Evolutionary conservation across 2,888 invertebrate species (phyloP), one percentile per base, ranked within the genome.

Genomic region (Drosophila yooni): DNA sequence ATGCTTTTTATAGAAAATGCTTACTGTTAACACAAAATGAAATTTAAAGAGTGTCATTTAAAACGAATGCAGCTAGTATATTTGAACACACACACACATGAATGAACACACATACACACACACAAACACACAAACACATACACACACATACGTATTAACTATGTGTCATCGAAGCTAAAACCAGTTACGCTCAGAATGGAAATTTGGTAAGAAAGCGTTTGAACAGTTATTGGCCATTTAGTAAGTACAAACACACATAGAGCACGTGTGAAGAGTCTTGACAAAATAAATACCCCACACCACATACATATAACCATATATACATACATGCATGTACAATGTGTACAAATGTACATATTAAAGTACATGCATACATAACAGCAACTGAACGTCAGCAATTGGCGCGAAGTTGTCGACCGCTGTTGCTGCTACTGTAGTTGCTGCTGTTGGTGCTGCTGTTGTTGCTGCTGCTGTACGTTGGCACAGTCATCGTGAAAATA

Each of bases 401-500:
- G 79, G 82, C 82, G 80, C 80, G 80, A 75, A 74, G 70, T 70
- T 66, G 61, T 56, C 66, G 40, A 58, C 13, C 52, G 38, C 48
- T 36, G 33, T 52, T 58, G 50, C n/a, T 38, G 43, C 31, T 68
- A 40, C 56, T 58, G 67, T 40, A 21, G 27, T 59, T 66, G 50
- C 6, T 67, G 57, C 34, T 60, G 56, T 27, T 70, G 54, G 13
- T 66, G 38, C 7, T 54, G 68, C 13, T 57, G 59, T 15, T 56
- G 43, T 18, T 36, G 52, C 7, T 40, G 68, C 21, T 58, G 61
- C 50, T 54, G 74, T 53, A 48, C 34, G 38, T 46, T 48, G 68
- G 77, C 56, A 82, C 81, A 81, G 66, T 81, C 81, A 81, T 82
- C 67, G 58, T 74, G 69, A 76, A 81, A 81, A 81, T 82, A 81